phyloP scores from a whole-genome alignment of 2,113 vertebrate species.

The Trochalopteron elliotii region DNA sequence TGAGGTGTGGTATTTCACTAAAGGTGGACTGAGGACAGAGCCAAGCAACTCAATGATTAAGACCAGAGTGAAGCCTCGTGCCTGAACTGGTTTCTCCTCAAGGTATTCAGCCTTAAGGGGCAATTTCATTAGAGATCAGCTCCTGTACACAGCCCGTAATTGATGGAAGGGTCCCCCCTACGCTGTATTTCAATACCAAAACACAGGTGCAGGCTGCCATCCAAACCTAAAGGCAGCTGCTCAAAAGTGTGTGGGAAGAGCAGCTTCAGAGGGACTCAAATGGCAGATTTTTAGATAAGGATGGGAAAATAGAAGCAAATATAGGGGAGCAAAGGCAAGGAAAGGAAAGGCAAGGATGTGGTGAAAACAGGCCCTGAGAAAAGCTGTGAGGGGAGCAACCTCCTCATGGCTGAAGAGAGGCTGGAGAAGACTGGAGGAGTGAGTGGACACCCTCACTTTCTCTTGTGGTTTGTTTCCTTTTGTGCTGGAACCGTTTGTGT shows the following conservation, averaged over 20 bases:
- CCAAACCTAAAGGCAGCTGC: not conserved
- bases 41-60: not conserved
- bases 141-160: not conserved
- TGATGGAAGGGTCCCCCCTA: not conserved
- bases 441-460: not conserved
- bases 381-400: not conserved
- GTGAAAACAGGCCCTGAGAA: not conserved
- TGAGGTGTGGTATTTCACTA: not conserved
- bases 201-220: not conserved
- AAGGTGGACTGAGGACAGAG: not conserved
- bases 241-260: not conserved
- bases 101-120: accelerated
- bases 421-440: not conserved
- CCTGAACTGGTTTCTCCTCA: not conserved
- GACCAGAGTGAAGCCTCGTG: not conserved
- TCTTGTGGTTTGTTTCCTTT: not conserved
- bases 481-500: accelerated
- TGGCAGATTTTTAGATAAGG: not conserved
- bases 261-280: not conserved
- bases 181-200: accelerated
- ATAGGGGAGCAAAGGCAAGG: not conserved
- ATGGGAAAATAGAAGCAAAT: not conserved
- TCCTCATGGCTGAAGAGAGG: not conserved
- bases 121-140: not conserved
- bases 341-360: not conserved